Base-by-base conservation (phyloP, 2,888 invertebrate species). In the Drosophila quinaria region DNA sequence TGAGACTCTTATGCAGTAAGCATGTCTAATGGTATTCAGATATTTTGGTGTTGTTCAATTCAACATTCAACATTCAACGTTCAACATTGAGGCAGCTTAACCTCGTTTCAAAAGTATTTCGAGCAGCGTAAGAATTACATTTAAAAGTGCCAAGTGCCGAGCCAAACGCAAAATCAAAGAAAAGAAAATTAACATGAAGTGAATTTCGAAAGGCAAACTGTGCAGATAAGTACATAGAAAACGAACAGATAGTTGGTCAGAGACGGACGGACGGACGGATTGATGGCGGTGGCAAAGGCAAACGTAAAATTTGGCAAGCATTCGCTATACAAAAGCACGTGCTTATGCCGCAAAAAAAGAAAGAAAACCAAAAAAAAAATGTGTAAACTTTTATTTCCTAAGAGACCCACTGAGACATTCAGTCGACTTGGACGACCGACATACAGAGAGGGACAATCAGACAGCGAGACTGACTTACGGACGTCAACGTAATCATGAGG, bases 171-270 rank as follows among this genome's bases (percentile, higher is more conserved):
- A 83, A 87, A 84, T 83, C 84, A 87, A 86, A 87, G 87, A 77
- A 79, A 83, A 78, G 79, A 74, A 83, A 86, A 84, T 84, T 83
- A 84, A 87, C 83, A 86, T 84, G 87, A 86, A 79, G 84, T 77
- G 83, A 81, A 79, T 84, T 83, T 83, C 87, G 76, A 78, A 82
- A 75, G 70, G 78, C 44, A 52, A 13, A 50, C 58, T 58, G 46
- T 75, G 76, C 76, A 71, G 71, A 52, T 75, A 76, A 75, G 75
- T 76, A 71, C 72, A 75, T 58, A 71, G 71, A 75, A 75, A 67
- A 52, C 42, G 4, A 67, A 15, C 52, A 9, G 42, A 9, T 17
- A 19, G 46, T 54, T 56, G 22, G 42, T 33, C 47, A 49, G 37
- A 19, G 61, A 10, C 42, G 4, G 67, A 15, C 52, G 8, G 29